These are phyloP conservation scores for Arctopsyche grandis DNA, from an alignment of 1,140 invertebrate genomes.

Conservation along the genomic window DNA sequence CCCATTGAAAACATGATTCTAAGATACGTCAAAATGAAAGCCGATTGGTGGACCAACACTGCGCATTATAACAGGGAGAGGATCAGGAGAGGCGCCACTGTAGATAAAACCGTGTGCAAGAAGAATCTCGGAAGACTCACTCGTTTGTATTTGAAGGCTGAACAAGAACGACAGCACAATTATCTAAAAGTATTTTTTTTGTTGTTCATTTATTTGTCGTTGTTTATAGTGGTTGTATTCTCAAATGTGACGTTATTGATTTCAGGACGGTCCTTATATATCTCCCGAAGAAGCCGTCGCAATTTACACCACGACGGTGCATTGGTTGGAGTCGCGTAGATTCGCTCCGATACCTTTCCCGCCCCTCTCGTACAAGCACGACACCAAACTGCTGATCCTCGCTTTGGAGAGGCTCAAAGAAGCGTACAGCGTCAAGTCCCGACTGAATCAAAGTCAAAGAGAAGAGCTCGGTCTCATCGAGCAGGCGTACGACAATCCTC, in stretches of 20 bases:
- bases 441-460: slow-evolving; percentile 98
- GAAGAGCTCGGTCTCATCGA: slow-evolving; percentile 99
- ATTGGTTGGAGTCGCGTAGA: slow-evolving; percentile 97
- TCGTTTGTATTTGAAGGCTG: slow-evolving; percentile 96
- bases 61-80: slow-evolving; percentile 99
- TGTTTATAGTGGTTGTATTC: slow-evolving; percentile 11
- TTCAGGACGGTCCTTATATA: slow-evolving; percentile 96
- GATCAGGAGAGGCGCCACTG: slow-evolving; percentile 91
- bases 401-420: slow-evolving; percentile 97
- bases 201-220: slow-evolving; percentile 16
- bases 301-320: slow-evolving; percentile 99
- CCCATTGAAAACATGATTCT: slow-evolving; percentile 99
- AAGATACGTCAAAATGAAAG: slow-evolving; percentile 99
- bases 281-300: slow-evolving; percentile 99
- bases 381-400: slow-evolving; percentile 97
- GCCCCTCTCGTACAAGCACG: slow-evolving; percentile 98
- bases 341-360: slow-evolving; percentile 99
- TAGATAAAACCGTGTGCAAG: slow-evolving; percentile 99
- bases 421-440: slow-evolving; percentile 98
- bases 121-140: slow-evolving; percentile 98
- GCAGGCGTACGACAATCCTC: slow-evolving; percentile 99
- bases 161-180: slow-evolving; percentile 99
- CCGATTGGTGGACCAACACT: slow-evolving; percentile 99
- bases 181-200: slow-evolving; percentile 91
- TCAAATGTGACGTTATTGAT: slow-evolving; percentile 49